Evolutionary conservation across 1,140 invertebrate genomes (phyloP).

Genomic region (Mactra quadrangularis): DNA sequence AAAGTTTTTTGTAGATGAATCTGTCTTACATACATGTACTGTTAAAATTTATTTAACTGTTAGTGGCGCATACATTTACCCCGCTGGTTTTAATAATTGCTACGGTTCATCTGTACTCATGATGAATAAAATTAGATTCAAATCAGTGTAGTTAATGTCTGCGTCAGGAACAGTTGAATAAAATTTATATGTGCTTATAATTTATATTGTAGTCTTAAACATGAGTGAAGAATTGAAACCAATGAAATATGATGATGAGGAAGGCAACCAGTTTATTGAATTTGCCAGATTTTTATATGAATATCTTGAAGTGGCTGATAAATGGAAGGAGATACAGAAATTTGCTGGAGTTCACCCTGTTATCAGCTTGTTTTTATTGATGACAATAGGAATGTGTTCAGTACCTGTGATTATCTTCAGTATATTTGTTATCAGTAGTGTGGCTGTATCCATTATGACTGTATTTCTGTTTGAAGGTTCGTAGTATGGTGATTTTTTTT

Average conservation of each 20-base stretch:
- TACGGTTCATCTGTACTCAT: too few species aligned
- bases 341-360: constrained; percentile 53
- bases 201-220: too few species aligned
- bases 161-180: too few species aligned
- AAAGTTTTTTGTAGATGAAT: too few species aligned
- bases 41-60: too few species aligned
- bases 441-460: constrained; percentile 47
- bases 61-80: too few species aligned
- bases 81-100: too few species aligned
- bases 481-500: background rate
- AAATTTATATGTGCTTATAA: too few species aligned
- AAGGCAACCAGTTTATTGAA: constrained; percentile 21
- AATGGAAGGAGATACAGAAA: constrained; percentile 30
- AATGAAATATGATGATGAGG: constrained; percentile 34
- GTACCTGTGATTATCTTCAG: constrained; percentile 59
- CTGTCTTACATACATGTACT: too few species aligned
- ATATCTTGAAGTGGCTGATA: constrained; percentile 50
- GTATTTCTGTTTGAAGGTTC: constrained; percentile 64
- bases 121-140: too few species aligned
- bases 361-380: constrained; percentile 48
- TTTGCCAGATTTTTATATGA: constrained; percentile 54
- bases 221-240: too few species aligned
- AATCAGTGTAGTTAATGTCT: too few species aligned
- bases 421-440: constrained; percentile 54
- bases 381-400: constrained; percentile 57